Base-by-base conservation (phyloP, 2,888 invertebrate genomes). In the Pristionchus mayeri region DNA sequence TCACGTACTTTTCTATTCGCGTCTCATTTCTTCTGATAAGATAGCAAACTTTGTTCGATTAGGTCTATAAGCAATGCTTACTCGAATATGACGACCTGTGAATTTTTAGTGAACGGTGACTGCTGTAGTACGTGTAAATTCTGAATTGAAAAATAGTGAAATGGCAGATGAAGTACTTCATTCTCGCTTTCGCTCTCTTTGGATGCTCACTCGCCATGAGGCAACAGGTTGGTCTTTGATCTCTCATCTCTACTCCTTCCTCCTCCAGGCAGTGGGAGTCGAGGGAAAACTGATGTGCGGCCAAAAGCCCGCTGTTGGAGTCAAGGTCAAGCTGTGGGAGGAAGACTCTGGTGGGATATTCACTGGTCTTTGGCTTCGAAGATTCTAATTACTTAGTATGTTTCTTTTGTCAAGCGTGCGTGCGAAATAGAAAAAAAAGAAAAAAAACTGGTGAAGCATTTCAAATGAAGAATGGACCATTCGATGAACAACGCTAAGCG, bases 261-360 rank as follows among this genome's bases (percentile, higher is more conserved):
- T 16, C 30, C 30, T 48, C 0, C n/a, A 83, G 83, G 83, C 83
- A 18, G 83, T 83, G 7, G 83, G 83, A 7, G 86, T 89, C 40
- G 71, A 88, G 85, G 90, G 83, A 54, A 86, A 88, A 34, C 84
- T 90, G 18, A 50, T 88, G 60, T 90, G 90, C 44, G 90, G 90
- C 0, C 30, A 75, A 44, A 87, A 88, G 60, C 89, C 90, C 16
- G 88, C 89, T 3, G 84, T 52, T 27, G 85, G 88, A 27, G 89
- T 89, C 1, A 85, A 88, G n/a, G 88, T 90, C 34, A 90, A 90
- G 85, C 87, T 90, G 63, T 90, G 90, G 90, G 90, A 90, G 52
- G 90, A 89, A 85, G 90, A 90, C 80, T 86, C 88, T 30, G 89
- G 89, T 87, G 13, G 80, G 76, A 37, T 1, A 16, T 37, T 4